Percentiles rank a stretch among this genome's conserved stretches.
These are phyloP conservation scores for Gavialis gangeticus DNA, from an alignment of 2,113 vertebrate genomes.

Conservation along the genomic window DNA sequence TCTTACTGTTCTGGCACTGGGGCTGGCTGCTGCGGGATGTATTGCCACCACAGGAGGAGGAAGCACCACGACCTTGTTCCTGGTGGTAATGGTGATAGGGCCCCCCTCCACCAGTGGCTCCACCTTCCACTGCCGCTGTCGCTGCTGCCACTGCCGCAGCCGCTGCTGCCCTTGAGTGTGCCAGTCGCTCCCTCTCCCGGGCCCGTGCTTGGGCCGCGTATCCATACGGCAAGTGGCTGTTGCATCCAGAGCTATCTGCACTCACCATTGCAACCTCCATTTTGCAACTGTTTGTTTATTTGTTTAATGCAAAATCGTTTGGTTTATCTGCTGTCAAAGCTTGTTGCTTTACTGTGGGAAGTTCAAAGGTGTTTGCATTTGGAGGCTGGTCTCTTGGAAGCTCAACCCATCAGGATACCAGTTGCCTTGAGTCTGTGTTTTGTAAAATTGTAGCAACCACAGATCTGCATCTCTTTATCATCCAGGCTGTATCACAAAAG, in stretches of 20 bases:
- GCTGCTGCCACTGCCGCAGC: conserved; percentile 82
- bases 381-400: conserved; percentile 59
- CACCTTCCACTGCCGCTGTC: conserved; percentile 83
- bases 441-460: neutral
- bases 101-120: conserved; percentile 74
- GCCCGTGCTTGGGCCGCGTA: conserved; percentile 91
- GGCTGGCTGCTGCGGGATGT: conserved; percentile 63
- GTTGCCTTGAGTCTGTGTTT: neutral
- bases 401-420: neutral
- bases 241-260: conserved; percentile 94
- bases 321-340: neutral
- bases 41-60: conserved; percentile 70
- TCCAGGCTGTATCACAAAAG: conserved; percentile 7
- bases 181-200: conserved; percentile 88
- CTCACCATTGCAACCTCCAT: conserved; percentile 99
- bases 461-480: conserved; percentile 68
- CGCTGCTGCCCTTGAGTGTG: conserved; percentile 83
- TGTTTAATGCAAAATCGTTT: neutral
- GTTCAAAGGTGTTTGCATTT: conserved; percentile 68
- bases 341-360: conserved; percentile 11
- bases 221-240: conserved; percentile 94
- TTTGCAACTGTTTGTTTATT: conserved; percentile 25
- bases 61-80: conserved; percentile 80
- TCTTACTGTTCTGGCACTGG: conserved; percentile 74
- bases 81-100: conserved; percentile 87